phyloP scores from a whole-genome alignment of 2,888 invertebrate species.

The Drosophila macrospina region DNA sequence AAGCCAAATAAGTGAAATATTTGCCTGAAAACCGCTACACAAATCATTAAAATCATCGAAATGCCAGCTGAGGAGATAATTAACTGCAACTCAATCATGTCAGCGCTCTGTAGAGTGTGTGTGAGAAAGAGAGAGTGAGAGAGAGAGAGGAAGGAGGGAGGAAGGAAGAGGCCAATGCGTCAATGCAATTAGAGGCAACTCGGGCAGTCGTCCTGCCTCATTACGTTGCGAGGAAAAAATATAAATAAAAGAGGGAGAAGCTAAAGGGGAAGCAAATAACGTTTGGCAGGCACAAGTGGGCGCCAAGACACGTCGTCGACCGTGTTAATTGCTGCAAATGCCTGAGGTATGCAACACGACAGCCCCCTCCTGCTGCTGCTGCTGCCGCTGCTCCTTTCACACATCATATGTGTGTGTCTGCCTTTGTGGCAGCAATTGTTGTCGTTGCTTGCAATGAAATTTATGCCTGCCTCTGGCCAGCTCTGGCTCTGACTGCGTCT shows the following conservation, averaged over 20 bases:
- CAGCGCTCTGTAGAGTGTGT: background rate
- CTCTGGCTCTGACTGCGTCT: conserved; percentile 15
- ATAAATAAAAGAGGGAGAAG: conserved; percentile 6
- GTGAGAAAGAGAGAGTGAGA: background rate
- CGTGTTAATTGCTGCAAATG: conserved; percentile 81
- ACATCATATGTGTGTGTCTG: conserved; percentile 2
- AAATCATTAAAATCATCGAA: conserved; percentile 77
- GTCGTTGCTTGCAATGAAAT: conserved; percentile 53
- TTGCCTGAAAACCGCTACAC: conserved; percentile 63
- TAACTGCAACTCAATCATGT: conserved; percentile 77
- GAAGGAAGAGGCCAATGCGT: conserved; percentile 50
- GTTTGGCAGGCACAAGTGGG: conserved; percentile 70
- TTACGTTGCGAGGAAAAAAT: conserved; percentile 65
- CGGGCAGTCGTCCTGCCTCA: conserved; percentile 69
- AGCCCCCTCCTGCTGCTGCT: conserved; percentile 1
- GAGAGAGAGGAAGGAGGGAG: background rate
- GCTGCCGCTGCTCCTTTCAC: background rate
- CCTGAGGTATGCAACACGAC: conserved; percentile 69
- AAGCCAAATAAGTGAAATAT: conserved; percentile 56
- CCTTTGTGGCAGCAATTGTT: conserved; percentile 48
- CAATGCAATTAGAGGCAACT: conserved; percentile 76
- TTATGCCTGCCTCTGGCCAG: conserved; percentile 62
- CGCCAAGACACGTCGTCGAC: conserved; percentile 79
- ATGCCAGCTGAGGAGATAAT: conserved; percentile 70
- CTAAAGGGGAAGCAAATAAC: conserved; percentile 21